Percentiles rank a stretch among this genome's conserved stretches.
These are phyloP conservation scores for Drosophila prosaltans DNA, from an alignment of 1,140 invertebrate species.

Conservation along the genomic window DNA sequence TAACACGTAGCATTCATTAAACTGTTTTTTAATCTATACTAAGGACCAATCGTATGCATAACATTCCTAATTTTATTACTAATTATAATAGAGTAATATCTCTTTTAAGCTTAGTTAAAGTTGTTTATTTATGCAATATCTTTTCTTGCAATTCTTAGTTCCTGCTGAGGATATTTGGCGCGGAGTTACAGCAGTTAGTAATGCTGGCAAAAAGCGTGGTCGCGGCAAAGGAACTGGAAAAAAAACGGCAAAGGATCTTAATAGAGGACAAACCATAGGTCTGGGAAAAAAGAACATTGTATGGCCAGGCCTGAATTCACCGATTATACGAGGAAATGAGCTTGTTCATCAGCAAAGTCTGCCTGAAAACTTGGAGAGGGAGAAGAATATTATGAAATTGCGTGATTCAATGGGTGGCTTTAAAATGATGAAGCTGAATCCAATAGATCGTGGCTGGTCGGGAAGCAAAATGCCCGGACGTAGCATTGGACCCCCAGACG, in stretches of 20 bases:
- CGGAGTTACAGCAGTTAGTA: constrained; percentile 96
- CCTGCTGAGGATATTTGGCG: constrained; percentile 95
- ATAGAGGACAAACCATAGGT: constrained; percentile 95
- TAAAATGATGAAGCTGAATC: constrained; percentile 86
- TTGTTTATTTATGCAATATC: not conserved
- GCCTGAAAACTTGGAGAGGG: constrained; percentile 88
- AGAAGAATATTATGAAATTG: constrained; percentile 88
- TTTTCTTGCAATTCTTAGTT: constrained; percentile 84
- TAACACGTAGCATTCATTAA: too few relatives aligned
- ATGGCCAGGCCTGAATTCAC: constrained; percentile 96
- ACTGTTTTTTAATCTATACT: too few relatives aligned
- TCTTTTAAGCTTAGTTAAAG: not conserved
- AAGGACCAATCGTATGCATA: too few relatives aligned
- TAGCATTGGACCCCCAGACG: constrained; percentile 94
- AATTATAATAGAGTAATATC: not conserved
- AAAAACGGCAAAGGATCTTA: constrained; percentile 91
- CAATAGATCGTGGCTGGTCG: constrained; percentile 95
- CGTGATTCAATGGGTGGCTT: constrained; percentile 88
- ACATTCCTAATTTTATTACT: too few relatives aligned
- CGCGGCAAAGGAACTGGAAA: constrained; percentile 92
- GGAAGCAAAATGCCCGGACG: constrained; percentile 91
- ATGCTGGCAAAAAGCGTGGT: constrained; percentile 96
- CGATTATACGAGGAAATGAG: constrained; percentile 91
- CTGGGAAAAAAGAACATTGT: constrained; percentile 92
- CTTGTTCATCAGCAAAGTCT: constrained; percentile 88